Evolutionary conservation across 2,113 vertebrate genomes (phyloP).

Genomic region (Passer domesticus): DNA sequence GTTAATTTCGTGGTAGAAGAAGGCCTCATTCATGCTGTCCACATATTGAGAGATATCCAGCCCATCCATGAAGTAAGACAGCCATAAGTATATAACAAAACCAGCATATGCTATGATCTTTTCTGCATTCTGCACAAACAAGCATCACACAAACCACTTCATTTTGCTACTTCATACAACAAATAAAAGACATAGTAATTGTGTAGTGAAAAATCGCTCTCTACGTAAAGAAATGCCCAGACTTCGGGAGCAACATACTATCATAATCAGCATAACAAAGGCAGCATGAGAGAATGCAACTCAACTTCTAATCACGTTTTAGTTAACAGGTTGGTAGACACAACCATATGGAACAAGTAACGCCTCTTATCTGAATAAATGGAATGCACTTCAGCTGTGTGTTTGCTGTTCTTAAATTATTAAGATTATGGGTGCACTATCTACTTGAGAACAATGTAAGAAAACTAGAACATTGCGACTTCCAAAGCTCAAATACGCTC

Average conservation of each 20-base stretch:
- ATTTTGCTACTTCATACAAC: neutral
- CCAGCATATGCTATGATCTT: neutral
- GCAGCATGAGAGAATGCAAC: neutral
- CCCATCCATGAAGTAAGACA: neutral
- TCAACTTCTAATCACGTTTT: slow-evolving; percentile 22
- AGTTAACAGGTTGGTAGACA: slow-evolving; percentile 46
- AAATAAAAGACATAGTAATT: neutral
- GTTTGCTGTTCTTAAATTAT: neutral
- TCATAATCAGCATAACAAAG: slow-evolving; percentile 40
- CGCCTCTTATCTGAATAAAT: slow-evolving; percentile 6
- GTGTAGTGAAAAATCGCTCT: neutral
- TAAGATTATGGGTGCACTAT: neutral
- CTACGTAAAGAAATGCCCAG: neutral
- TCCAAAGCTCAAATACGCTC: neutral
- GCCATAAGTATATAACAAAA: neutral
- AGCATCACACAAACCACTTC: neutral
- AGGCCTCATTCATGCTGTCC: neutral
- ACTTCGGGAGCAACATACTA: neutral
- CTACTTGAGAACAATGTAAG: neutral
- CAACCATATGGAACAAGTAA: slow-evolving; percentile 34
- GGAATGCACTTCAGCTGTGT: neutral
- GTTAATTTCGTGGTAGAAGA: neutral
- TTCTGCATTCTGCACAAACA: neutral
- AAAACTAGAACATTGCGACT: neutral
- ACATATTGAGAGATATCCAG: neutral